These are phyloP conservation scores for Cassiopea xamachana DNA, from an alignment of 30 jellyfish, hydroid and myxozoan species.

Conservation along the genomic window DNA sequence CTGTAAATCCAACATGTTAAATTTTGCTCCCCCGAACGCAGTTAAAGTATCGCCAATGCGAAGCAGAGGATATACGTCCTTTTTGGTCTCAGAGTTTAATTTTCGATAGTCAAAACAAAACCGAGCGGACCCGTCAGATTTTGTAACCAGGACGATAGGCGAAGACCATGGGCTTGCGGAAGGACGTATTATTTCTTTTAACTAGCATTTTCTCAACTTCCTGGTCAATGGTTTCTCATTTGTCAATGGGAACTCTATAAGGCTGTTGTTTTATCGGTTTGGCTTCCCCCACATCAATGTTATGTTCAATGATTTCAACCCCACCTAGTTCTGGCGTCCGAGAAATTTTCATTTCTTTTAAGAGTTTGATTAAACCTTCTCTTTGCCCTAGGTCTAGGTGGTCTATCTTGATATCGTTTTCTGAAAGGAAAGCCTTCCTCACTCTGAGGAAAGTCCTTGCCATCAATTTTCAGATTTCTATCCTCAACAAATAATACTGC, in stretches of 20 bases:
- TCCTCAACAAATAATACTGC: background rate
- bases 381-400: background rate
- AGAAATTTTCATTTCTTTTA: background rate
- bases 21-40: background rate
- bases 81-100: background rate
- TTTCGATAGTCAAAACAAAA: background rate
- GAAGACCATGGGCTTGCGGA: slow-evolving; percentile 66
- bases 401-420: background rate
- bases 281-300: background rate
- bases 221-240: slow-evolving; percentile 18
- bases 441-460: background rate
- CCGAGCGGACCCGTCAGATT: background rate
- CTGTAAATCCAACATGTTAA: background rate
- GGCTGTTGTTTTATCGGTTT: slow-evolving; percentile 28
- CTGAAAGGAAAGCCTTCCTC: background rate
- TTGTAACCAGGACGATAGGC: slow-evolving; percentile 35
- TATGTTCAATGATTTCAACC: background rate
- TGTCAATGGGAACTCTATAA: slow-evolving; percentile 36
- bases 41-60: background rate
- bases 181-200: slow-evolving; percentile 15
- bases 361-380: background rate
- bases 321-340: background rate
- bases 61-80: background rate
- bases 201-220: slow-evolving; percentile 53
- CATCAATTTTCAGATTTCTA: background rate